A percentile compares a stretch with the other conserved stretches of the same genome.
phyloP scores from a whole-genome alignment of 2,888 invertebrate species.

The Drosophila kuntzei region DNA sequence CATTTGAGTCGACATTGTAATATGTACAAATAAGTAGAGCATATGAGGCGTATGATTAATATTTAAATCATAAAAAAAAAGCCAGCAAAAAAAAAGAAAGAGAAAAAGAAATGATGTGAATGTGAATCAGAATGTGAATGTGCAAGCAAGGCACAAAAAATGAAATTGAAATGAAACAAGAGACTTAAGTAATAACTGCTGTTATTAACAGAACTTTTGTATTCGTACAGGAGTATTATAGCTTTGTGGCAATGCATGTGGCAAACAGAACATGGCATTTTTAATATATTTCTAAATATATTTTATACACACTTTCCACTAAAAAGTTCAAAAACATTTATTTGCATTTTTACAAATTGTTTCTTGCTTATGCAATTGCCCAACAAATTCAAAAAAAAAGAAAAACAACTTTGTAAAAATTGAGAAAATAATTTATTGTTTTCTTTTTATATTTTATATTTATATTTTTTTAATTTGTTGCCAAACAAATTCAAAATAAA shows the following conservation, averaged over 20 bases:
- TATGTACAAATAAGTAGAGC: conserved; percentile 71
- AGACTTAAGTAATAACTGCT: conserved; percentile 73
- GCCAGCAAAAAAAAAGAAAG: background rate
- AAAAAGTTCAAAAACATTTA: no score
- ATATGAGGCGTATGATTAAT: conserved; percentile 72
- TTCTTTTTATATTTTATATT: no score
- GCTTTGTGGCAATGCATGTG: background rate
- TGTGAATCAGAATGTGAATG: conserved; percentile 30
- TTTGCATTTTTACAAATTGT: background rate
- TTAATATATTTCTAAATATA: no score
- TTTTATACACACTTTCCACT: no score
- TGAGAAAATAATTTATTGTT: no score
- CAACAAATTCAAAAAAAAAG: no score
- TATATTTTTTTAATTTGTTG: no score
- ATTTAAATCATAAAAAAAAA: conserved; percentile 57
- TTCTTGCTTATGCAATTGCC: no score
- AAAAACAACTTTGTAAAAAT: no score
- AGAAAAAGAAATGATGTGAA: conserved; percentile 1
- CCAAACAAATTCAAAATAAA: no score
- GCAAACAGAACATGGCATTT: background rate
- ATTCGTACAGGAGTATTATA: conserved; percentile 1
- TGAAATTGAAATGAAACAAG: conserved; percentile 71
- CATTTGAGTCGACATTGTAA: conserved; percentile 64
- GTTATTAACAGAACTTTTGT: conserved; percentile 69
- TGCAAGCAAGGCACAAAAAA: conserved; percentile 59